phyloP scores from a whole-genome alignment of 2,888 invertebrate species.

The Carterocephalus palaemon region DNA sequence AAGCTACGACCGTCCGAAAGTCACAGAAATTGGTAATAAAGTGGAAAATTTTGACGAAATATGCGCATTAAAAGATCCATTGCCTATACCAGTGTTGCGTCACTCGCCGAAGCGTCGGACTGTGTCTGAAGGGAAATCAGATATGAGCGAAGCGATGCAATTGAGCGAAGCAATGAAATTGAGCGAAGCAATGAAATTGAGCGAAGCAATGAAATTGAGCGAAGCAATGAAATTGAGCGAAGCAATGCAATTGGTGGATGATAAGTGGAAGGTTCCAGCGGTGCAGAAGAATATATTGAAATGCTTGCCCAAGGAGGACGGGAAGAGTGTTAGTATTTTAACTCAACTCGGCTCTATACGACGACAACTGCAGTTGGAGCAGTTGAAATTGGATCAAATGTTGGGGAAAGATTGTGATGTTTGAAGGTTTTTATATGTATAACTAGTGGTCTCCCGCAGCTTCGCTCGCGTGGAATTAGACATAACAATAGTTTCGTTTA shows the following conservation, averaged over 20 bases:
- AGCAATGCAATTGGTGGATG: constrained; percentile 62
- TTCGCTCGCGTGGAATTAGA: too few relatives aligned
- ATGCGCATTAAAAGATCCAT: too few relatives aligned
- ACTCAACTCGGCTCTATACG: constrained; percentile 84
- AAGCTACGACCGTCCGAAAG: background rate
- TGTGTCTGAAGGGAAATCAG: constrained; percentile 32
- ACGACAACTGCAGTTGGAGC: constrained; percentile 82
- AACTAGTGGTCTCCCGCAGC: too few relatives aligned
- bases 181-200: constrained; percentile 63
- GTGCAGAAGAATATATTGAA: constrained; percentile 81
- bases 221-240: constrained; percentile 65
- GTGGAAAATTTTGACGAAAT: constrained; percentile 32
- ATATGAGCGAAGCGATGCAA: constrained; percentile 62
- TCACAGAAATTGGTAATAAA: constrained; percentile 24
- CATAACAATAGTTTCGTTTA: too few relatives aligned
- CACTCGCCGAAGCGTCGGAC: constrained; percentile 57
- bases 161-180: constrained; percentile 62
- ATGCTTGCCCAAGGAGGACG: constrained; percentile 63
- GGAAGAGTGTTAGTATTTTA: constrained; percentile 76
- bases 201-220: constrained; percentile 63
- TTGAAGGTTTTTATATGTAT: constrained; percentile 12
- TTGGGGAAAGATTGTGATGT: constrained; percentile 40
- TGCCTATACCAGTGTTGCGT: constrained; percentile 82
- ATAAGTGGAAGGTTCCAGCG: constrained; percentile 79
- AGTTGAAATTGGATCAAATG: constrained; percentile 78